These are phyloP conservation scores for Procambarus virginalis DNA, from an alignment of 1,140 invertebrate species.

Conservation along the genomic window DNA sequence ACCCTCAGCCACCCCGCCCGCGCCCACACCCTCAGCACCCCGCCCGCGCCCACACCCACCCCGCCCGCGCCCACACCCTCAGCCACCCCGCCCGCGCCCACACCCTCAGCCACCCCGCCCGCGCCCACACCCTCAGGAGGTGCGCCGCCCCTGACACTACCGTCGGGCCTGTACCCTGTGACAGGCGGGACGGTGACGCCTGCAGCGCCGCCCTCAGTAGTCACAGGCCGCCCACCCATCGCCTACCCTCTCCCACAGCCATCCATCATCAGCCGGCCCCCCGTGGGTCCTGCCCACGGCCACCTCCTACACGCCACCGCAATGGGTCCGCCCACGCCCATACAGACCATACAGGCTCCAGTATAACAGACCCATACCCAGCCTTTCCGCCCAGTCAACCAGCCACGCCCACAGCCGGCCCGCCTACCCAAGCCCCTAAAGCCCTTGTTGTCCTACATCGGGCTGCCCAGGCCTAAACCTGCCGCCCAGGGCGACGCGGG, in stretches of 20 bases:
- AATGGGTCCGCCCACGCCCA: background rate
- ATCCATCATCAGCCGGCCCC: background rate
- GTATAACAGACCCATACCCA: background rate
- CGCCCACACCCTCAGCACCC: background rate
- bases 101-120: background rate
- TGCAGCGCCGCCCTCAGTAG: background rate
- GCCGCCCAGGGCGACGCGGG: background rate
- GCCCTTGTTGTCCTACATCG: background rate
- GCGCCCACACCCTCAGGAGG: background rate
- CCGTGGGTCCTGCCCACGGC: background rate
- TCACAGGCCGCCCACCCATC: conserved; percentile 17
- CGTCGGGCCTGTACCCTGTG: background rate
- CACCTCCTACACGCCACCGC: background rate
- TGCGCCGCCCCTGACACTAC: background rate
- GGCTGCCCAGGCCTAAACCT: background rate
- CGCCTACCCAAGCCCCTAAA: conserved; percentile 14
- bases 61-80: background rate
- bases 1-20: background rate
- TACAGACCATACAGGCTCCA: background rate
- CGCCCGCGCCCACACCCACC: background rate
- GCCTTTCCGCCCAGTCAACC: conserved; percentile 27
- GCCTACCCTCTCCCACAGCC: conserved; percentile 28
- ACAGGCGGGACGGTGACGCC: background rate
- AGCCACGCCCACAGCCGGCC: background rate
- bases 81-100: background rate